These are phyloP conservation scores for Bradypus variegatus DNA, from an alignment of 2,797 vertebrate genomes.

Conservation along the genomic window DNA sequence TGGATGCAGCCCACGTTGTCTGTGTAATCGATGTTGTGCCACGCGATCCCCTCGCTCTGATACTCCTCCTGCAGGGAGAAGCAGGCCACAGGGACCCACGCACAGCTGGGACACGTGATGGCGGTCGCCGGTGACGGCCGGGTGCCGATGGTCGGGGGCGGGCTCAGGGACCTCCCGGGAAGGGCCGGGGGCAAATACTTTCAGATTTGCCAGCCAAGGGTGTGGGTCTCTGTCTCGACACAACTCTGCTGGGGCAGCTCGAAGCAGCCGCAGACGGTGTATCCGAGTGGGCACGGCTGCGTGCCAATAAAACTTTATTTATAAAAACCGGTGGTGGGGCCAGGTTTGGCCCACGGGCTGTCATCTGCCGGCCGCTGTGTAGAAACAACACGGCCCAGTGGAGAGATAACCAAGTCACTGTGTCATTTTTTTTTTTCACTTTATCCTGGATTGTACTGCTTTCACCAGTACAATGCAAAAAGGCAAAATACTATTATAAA, in stretches of 20 bases:
- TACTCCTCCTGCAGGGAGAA: conserved; percentile 84
- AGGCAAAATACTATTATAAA: background rate
- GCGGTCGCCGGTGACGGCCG: no score
- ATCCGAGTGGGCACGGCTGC: background rate
- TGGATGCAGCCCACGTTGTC: conserved; percentile 92
- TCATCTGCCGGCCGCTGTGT: background rate
- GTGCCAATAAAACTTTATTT: background rate
- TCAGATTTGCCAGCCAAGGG: background rate
- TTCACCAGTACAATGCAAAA: background rate
- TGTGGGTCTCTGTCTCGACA: background rate
- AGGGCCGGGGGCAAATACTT: background rate
- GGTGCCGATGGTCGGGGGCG: no score
- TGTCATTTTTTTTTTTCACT: background rate
- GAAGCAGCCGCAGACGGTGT: background rate
- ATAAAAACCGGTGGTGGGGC: background rate
- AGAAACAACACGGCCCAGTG: background rate
- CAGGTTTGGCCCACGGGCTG: background rate
- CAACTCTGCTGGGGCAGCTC: background rate
- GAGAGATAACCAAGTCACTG: background rate
- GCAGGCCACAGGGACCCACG: background rate
- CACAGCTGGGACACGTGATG: no score
- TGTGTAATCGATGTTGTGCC: conserved; percentile 87
- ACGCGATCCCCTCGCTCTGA: conserved; percentile 86
- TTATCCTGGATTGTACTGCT: background rate
- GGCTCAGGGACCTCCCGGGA: no score